phyloP scores from a whole-genome alignment of 2,113 vertebrate genomes.

The Crotalus horridus region DNA sequence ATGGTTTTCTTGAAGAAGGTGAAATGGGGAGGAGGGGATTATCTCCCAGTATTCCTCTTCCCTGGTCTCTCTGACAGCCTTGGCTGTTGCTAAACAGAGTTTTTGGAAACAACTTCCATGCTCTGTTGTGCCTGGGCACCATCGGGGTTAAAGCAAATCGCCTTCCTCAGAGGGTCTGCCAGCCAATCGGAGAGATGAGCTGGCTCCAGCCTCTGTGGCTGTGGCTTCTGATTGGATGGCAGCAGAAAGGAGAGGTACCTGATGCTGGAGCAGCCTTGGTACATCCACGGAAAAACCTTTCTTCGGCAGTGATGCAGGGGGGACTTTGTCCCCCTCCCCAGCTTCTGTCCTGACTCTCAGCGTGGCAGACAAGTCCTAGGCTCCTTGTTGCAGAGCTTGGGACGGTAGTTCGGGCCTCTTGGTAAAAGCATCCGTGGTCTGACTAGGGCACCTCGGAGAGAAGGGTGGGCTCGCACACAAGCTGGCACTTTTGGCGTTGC shows the following conservation, averaged over 20 bases:
- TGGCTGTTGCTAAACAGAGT: background rate
- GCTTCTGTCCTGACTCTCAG: background rate
- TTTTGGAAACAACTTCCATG: background rate
- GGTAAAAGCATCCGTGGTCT: too few relatives aligned
- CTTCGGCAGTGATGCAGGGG: background rate
- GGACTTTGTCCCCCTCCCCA: background rate
- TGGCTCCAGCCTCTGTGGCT: background rate
- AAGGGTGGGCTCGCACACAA: background rate
- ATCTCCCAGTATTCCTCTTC: background rate
- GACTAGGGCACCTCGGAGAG: background rate
- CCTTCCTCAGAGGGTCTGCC: background rate
- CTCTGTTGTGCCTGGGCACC: background rate
- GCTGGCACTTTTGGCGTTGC: slow-evolving; percentile 51
- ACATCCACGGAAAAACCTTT: background rate
- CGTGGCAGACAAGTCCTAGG: background rate
- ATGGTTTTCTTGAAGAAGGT: too few relatives aligned
- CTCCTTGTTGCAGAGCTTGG: background rate
- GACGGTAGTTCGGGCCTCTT: background rate
- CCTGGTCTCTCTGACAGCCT: background rate
- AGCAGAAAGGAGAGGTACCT: background rate
- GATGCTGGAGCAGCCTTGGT: background rate
- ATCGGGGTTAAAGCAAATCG: background rate
- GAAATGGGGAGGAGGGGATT: background rate
- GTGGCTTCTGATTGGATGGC: slow-evolving; percentile 15
- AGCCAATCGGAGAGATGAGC: background rate